A percentile compares a stretch with the other conserved stretches of the same genome.
These are phyloP conservation scores for Amblyornis subalaris DNA, from an alignment of 2,113 vertebrate genomes.

Conservation along the genomic window DNA sequence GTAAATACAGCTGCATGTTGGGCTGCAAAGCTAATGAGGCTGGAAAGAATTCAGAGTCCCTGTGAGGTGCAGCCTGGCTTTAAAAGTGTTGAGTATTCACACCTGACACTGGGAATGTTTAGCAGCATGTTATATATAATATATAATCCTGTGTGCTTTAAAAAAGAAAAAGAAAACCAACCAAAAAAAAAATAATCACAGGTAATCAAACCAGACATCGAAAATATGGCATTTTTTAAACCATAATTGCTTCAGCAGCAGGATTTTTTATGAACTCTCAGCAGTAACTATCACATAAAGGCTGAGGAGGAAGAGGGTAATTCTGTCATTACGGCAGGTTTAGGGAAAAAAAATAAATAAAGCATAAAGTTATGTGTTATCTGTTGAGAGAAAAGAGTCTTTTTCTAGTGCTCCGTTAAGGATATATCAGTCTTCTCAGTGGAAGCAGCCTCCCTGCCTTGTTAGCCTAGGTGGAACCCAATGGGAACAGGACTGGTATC, in stretches of 20 bases:
- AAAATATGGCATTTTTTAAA: neutral
- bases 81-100: neutral
- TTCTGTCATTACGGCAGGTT: neutral
- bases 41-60: neutral
- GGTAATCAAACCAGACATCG: neutral
- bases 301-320: neutral
- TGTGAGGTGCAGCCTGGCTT: neutral
- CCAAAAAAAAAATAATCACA: neutral
- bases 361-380: neutral
- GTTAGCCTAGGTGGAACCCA: neutral
- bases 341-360: neutral
- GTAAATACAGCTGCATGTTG: neutral
- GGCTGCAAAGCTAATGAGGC: neutral
- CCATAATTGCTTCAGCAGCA: neutral
- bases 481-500: accelerated
- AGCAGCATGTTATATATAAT: neutral
- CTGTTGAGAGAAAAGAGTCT: neutral
- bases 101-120: neutral
- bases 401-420: neutral
- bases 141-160: neutral
- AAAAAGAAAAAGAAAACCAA: neutral
- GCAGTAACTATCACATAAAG: neutral
- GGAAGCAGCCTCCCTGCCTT: neutral
- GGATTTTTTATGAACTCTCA: neutral
- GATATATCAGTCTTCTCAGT: neutral